Evolutionary conservation across 2,113 vertebrate genomes (phyloP).

Genomic region (Nanger granti): DNA sequence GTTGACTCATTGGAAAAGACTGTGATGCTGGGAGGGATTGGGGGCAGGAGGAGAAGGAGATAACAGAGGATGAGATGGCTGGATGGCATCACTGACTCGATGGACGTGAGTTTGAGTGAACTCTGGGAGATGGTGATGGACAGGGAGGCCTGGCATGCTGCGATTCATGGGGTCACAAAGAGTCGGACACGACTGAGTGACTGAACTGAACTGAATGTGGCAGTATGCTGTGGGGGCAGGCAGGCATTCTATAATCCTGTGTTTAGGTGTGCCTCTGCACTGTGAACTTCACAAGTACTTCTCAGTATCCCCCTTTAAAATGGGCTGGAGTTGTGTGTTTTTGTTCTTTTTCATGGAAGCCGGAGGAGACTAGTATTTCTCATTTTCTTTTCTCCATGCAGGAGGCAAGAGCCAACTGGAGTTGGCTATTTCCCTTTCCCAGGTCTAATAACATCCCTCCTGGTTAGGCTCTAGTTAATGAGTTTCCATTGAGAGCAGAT

Average conservation of each 20-base stretch:
- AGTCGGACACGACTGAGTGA: too few relatives aligned
- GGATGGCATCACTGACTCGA: too few relatives aligned
- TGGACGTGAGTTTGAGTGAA: too few relatives aligned
- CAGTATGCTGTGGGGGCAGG: background rate
- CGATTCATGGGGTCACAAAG: too few relatives aligned
- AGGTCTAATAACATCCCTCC: background rate
- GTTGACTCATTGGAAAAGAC: too few relatives aligned
- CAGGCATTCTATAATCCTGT: background rate
- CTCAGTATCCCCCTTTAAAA: background rate
- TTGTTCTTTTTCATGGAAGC: background rate
- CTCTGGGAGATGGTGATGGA: too few relatives aligned
- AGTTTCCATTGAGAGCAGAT: background rate
- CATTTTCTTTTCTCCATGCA: background rate
- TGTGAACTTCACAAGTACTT: background rate
- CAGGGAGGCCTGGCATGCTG: too few relatives aligned
- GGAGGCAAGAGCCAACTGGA: background rate
- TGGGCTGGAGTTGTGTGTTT: background rate
- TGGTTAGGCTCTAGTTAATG: background rate
- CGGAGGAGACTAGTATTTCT: too few relatives aligned
- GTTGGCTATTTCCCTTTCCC: background rate
- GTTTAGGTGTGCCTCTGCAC: background rate
- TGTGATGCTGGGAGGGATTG: too few relatives aligned
- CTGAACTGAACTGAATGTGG: background rate
- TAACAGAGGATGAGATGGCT: too few relatives aligned
- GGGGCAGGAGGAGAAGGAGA: too few relatives aligned